Conservation (phyloP, 2,797 vertebrate species). For the Myoxocephalus aenaeus region DNA sequence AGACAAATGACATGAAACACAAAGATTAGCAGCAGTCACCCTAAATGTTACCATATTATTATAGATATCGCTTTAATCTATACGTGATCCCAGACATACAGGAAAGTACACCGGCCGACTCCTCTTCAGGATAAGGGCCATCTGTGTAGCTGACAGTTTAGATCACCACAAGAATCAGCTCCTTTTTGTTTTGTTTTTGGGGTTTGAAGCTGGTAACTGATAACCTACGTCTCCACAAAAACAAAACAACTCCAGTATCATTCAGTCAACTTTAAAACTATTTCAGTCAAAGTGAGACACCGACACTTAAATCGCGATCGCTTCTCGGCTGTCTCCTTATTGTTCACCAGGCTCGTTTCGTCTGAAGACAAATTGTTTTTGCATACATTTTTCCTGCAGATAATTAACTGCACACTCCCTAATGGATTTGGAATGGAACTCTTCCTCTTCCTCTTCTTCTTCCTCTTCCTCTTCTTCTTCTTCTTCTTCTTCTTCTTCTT, state of each 20-base stretch:
- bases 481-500: no score
- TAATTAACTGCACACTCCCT: background rate
- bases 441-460: no score
- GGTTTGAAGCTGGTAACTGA: background rate
- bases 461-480: no score
- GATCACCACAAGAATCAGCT: background rate
- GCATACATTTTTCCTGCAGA: background rate
- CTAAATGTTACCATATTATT: background rate
- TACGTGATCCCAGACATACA: constrained; percentile 1
- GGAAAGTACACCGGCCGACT: background rate
- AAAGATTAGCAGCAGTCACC: background rate
- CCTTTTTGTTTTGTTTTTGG: background rate
- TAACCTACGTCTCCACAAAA: background rate
- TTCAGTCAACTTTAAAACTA: background rate
- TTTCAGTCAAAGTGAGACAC: no score
- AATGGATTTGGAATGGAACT: background rate
- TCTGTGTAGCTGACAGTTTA: constrained; percentile 21
- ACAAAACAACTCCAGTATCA: background rate
- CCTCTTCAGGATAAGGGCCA: background rate
- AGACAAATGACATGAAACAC: background rate
- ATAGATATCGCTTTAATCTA: background rate
- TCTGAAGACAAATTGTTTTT: background rate
- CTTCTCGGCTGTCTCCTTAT: background rate
- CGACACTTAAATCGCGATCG: background rate
- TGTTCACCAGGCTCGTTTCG: background rate